Evolutionary conservation across 2,888 invertebrate genomes (phyloP).

Genomic region (Dicyrtomina minuta): DNA sequence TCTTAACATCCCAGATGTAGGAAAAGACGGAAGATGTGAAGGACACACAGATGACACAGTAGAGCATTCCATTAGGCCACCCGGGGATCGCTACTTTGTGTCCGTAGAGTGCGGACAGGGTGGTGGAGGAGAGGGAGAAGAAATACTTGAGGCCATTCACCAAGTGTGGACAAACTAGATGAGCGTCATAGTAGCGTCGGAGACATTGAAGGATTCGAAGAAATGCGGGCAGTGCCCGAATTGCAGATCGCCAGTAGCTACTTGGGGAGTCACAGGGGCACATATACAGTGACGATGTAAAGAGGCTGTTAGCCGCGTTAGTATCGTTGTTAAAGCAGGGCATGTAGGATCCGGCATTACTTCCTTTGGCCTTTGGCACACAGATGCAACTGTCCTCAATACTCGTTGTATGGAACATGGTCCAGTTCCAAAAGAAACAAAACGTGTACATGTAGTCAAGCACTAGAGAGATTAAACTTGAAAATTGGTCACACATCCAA

Average conservation of each 20-base stretch:
- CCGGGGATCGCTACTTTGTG: background rate
- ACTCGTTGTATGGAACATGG: background rate
- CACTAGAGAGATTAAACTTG: constrained; percentile 6
- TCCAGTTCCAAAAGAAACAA: constrained; percentile 4
- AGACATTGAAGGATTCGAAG: constrained; percentile 20
- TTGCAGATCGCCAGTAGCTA: background rate
- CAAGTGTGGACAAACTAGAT: constrained; percentile 18
- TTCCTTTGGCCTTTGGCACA: too few species aligned
- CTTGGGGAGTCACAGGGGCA: constrained; percentile 15
- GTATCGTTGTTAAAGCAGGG: too few species aligned
- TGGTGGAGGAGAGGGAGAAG: background rate
- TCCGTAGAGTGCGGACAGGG: constrained; percentile 5
- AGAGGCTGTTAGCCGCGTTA: too few species aligned
- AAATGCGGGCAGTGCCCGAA: constrained; percentile 10
- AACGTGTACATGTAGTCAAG: constrained; percentile 22
- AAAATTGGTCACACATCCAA: constrained; percentile 25
- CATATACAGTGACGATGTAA: background rate
- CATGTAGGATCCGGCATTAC: too few species aligned
- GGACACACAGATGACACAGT: constrained; percentile 2
- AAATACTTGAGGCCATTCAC: constrained; percentile 18
- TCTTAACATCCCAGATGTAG: constrained; percentile 26
- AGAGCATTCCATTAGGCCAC: background rate
- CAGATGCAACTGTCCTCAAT: background rate
- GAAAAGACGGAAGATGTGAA: constrained; percentile 2
- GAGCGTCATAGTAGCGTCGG: constrained; percentile 20